These are phyloP conservation scores for Hedychridium roseum DNA, from an alignment of 2,888 invertebrate genomes.

Conservation along the genomic window DNA sequence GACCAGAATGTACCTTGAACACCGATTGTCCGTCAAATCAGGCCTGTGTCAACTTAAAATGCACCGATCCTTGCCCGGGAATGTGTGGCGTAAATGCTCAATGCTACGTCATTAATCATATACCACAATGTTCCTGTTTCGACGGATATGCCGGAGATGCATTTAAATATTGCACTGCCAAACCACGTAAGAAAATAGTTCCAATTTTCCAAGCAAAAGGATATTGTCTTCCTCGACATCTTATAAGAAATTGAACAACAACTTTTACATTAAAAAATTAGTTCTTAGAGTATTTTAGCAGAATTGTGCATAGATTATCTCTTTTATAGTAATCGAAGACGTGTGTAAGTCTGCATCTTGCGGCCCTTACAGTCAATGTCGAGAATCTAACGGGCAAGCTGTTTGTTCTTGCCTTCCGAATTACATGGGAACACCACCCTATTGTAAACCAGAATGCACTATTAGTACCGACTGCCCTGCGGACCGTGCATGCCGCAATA, in stretches of 20 bases:
- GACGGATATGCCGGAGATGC: slow-evolving; percentile 65
- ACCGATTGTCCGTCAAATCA: slow-evolving; percentile 77
- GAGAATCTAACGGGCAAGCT: slow-evolving; percentile 70
- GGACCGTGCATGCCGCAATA: slow-evolving; percentile 74
- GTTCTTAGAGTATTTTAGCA: no score
- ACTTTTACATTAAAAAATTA: no score
- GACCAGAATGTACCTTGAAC: slow-evolving; percentile 81
- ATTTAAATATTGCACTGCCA: slow-evolving; percentile 67
- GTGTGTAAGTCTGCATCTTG: slow-evolving; percentile 72
- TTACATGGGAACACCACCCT: slow-evolving; percentile 81
- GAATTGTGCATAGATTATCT: no score
- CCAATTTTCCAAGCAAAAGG: slow-evolving; percentile 80
- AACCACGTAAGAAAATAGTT: slow-evolving; percentile 75
- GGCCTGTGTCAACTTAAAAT: slow-evolving; percentile 81
- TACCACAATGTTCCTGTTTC: slow-evolving; percentile 63
- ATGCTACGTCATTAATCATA: slow-evolving; percentile 65
- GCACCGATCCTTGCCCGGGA: slow-evolving; percentile 78
- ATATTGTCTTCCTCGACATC: slow-evolving; percentile 76
- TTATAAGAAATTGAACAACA: not conserved
- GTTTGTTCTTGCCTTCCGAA: slow-evolving; percentile 78
- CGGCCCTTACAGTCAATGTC: slow-evolving; percentile 70
- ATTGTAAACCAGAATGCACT: slow-evolving; percentile 80
- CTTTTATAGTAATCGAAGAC: no score
- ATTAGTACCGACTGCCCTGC: slow-evolving; percentile 82
- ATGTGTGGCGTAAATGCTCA: slow-evolving; percentile 71